Evolutionary conservation across 1,140 invertebrate species (phyloP).

Genomic region (Elymnias hypermnestra): DNA sequence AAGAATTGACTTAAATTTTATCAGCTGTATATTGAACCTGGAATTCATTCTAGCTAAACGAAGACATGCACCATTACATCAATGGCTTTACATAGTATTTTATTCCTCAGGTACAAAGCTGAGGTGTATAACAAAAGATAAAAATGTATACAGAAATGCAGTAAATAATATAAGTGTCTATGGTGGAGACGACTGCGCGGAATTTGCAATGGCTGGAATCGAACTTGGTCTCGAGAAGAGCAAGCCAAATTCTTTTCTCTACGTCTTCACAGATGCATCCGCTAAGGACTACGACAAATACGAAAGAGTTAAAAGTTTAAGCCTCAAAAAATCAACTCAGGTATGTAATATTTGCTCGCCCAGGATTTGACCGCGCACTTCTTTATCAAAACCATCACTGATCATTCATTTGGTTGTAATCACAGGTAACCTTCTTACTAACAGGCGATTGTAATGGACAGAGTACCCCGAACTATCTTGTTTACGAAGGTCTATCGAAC

Average conservation of each 20-base stretch:
- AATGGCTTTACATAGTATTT: no score
- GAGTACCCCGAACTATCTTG: constrained; percentile 12
- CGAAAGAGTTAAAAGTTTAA: constrained; percentile 26
- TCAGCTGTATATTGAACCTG: no score
- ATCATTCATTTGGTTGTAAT: neutral
- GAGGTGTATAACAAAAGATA: constrained; percentile 25
- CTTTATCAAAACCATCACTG: no score
- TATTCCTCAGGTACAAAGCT: constrained; percentile 21
- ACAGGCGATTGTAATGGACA: constrained; percentile 32
- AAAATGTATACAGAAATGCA: constrained; percentile 34
- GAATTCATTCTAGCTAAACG: no score
- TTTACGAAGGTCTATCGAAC: constrained; percentile 32
- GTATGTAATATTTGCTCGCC: constrained; percentile 14
- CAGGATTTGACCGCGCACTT: no score
- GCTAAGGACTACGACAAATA: constrained; percentile 53
- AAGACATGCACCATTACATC: no score
- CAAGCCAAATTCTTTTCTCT: constrained; percentile 78
- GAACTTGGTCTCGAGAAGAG: constrained; percentile 76
- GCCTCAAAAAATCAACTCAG: constrained; percentile 39
- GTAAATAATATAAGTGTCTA: constrained; percentile 71
- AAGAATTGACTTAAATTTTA: no score
- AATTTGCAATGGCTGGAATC: constrained; percentile 78
- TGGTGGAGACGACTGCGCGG: constrained; percentile 80
- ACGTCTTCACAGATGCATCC: constrained; percentile 82
- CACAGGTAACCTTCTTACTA: constrained; percentile 41